phyloP scores from a whole-genome alignment of 2,113 vertebrate species.

The Hippoglossus stenolepis region DNA sequence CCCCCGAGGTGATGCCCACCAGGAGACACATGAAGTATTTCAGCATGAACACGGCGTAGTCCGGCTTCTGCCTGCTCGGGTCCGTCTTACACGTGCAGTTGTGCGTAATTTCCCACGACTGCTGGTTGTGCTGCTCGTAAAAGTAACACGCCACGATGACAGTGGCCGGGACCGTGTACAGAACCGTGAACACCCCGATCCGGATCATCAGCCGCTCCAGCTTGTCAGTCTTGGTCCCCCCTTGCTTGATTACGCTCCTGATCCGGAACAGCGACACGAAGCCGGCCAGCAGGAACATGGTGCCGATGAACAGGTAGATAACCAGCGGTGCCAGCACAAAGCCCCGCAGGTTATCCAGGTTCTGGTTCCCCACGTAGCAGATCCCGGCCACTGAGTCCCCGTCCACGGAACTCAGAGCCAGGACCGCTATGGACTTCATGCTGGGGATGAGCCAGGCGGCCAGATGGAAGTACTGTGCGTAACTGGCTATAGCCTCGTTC shows the following conservation, averaged over 20 bases:
- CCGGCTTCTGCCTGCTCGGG: slow-evolving; percentile 74
- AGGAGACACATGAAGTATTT: slow-evolving; percentile 98
- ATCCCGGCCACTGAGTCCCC: slow-evolving; percentile 94
- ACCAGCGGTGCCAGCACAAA: slow-evolving; percentile 94
- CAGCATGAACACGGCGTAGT: slow-evolving; percentile 95
- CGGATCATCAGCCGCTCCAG: slow-evolving; percentile 96
- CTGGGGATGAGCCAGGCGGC: slow-evolving; percentile 96
- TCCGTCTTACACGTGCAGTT: slow-evolving; percentile 89
- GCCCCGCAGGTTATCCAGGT: slow-evolving; percentile 91
- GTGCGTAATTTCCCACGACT: slow-evolving; percentile 91
- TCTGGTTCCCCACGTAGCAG: slow-evolving; percentile 96
- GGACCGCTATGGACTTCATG: slow-evolving; percentile 90
- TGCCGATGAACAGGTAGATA: slow-evolving; percentile 94
- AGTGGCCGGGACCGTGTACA: slow-evolving; percentile 93
- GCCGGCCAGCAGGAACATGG: slow-evolving; percentile 93
- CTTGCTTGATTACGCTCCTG: slow-evolving; percentile 93
- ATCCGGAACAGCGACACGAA: slow-evolving; percentile 95
- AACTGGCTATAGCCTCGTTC: slow-evolving; percentile 91
- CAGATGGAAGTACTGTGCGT: slow-evolving; percentile 94
- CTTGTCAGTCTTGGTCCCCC: slow-evolving; percentile 94
- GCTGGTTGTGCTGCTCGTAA: slow-evolving; percentile 94
- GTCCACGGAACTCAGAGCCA: slow-evolving; percentile 94
- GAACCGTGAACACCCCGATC: slow-evolving; percentile 91
- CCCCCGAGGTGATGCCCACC: slow-evolving; percentile 93
- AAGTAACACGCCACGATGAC: slow-evolving; percentile 95